These are phyloP conservation scores for Bergia sp. DNA, from an alignment of 92 coral and sea anemone genomes.

Conservation along the genomic window DNA sequence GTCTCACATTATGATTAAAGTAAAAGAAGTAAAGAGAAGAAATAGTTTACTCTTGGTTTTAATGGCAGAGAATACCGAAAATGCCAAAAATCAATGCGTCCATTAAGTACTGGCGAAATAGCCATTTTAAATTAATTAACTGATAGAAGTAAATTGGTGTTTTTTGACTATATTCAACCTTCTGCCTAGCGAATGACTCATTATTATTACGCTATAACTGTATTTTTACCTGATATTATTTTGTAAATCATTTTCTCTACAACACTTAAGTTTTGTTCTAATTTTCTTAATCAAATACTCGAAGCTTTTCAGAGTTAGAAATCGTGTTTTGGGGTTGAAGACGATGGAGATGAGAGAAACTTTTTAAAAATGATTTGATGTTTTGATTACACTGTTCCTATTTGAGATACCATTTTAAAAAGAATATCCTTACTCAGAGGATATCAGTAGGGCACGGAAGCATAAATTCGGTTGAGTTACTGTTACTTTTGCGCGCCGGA, in stretches of 20 bases:
- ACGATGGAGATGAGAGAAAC: not conserved
- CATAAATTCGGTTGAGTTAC: conserved; percentile 2
- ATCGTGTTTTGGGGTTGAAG: not conserved
- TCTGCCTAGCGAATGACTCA: not conserved
- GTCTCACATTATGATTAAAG: not conserved
- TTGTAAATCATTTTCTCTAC: no score
- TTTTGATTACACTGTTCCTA: not conserved
- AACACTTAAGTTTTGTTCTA: no score
- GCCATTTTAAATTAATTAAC: conserved; percentile 2
- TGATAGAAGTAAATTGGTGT: not conserved
- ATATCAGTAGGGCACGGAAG: not conserved
- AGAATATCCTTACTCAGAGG: not conserved
- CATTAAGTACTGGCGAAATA: conserved; percentile 9
- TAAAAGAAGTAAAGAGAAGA: not conserved
- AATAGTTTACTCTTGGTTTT: not conserved
- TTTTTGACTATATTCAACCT: not conserved
- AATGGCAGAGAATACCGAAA: no score
- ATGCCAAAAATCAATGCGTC: not conserved
- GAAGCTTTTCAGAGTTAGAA: not conserved
- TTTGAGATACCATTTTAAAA: not conserved
- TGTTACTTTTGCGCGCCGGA: conserved; percentile 11
- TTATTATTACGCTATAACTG: not conserved
- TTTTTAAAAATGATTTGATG: not conserved
- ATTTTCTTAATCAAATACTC: not conserved
- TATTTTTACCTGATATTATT: not conserved